Evolutionary conservation across 2,113 vertebrate genomes (phyloP), one percentile per base, ranked within the genome.

Genomic region (Mobula birostris): DNA sequence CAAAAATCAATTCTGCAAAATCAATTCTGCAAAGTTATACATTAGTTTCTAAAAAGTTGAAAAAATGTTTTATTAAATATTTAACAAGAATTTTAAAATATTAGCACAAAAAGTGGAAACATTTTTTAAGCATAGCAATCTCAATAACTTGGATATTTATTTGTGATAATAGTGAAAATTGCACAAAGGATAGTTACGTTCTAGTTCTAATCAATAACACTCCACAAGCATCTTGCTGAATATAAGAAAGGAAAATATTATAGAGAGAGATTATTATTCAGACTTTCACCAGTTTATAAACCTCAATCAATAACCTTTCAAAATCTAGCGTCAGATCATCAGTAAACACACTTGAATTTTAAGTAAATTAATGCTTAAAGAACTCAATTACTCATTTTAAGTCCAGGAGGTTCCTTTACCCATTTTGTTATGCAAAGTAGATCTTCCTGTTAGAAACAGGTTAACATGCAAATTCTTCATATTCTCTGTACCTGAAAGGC

Each of bases 111-210:
- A 14, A n/a, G 56, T 87, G 29, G 11, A 9, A 61, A 63, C 7
- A n/a, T 87, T n/a, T 63, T 9, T 87, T n/a, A 61, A 83, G 29
- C 17, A 29, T 27, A 87, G 12, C 83, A 61, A 87, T 29, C 83
- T 87, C 48, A 87, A 58, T 87, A 56, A 83, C 80, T 83, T 40
- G 19, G 27, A 87, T 87, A 87, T 87, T 61, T 87, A 61, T 83
- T 83, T 87, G 83, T 63, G 11, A 29, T 5, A 61, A 87, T 61
- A 58, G 58, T n/a, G 4, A 87, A 24, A 61, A 61, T 61, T 63
- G 56, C 83, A 9, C 58, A 63, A n/a, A 29, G 8, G 56, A 3
- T 9, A 2, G 29, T 85, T 12, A 11, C 58, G 29, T 29, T 61
- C 83, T 11, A 63, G 27, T 14, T 4, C 29, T 87, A 27, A 87